phyloP scores from a whole-genome alignment of 1,140 invertebrate genomes.

The Choristoneura fumiferana region DNA sequence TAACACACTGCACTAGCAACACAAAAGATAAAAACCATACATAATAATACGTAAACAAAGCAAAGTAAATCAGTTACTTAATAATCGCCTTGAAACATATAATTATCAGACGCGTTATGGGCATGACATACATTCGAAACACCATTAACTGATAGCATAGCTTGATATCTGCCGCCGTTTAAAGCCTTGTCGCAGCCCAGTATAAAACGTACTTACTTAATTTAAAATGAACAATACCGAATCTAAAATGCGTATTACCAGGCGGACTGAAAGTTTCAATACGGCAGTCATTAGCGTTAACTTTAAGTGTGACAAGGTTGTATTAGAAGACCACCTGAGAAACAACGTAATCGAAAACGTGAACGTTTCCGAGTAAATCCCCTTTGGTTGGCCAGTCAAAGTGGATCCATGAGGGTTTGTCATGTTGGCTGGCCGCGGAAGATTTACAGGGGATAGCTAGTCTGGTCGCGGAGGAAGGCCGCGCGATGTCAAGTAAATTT shows the following conservation, averaged over 20 bases:
- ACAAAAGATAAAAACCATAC: constrained; percentile 20
- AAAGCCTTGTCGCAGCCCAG: not conserved
- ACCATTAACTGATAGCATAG: constrained; percentile 47
- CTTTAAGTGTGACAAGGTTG: constrained; percentile 71
- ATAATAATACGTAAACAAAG: constrained; percentile 23
- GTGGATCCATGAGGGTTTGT: constrained; percentile 33
- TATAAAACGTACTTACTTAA: too few species aligned
- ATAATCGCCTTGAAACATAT: constrained; percentile 69
- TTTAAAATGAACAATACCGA: not conserved
- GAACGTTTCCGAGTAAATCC: constrained; percentile 53
- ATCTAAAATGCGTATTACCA: not conserved
- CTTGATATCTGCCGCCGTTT: constrained; percentile 18
- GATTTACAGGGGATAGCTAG: constrained; percentile 26
- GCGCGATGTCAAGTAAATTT: constrained; percentile 72
- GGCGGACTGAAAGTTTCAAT: constrained; percentile 51
- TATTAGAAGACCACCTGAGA: constrained; percentile 61
- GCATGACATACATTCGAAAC: constrained; percentile 64
- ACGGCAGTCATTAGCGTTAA: constrained; percentile 54
- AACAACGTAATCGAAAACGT: constrained; percentile 45
- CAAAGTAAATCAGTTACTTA: constrained; percentile 53
- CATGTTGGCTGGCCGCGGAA: constrained; percentile 21
- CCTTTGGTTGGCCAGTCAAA: constrained; percentile 29
- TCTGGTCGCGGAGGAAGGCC: constrained; percentile 55
- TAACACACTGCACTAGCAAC: not conserved
- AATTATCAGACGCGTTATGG: constrained; percentile 67